Conservation (phyloP, 1,140 invertebrate species). For the Brachystomella parvula region DNA sequence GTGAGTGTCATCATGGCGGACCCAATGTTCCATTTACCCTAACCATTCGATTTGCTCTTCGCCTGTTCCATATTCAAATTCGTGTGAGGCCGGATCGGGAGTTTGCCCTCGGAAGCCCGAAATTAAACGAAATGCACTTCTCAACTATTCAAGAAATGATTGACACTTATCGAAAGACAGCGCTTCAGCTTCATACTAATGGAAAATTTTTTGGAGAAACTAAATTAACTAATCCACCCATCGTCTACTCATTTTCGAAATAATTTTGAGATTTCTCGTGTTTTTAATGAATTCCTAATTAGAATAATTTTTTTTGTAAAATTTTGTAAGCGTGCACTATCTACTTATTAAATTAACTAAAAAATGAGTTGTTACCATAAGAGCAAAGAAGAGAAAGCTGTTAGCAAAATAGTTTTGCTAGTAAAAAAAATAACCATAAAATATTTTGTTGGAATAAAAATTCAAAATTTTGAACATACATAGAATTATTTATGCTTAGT, state of each 20-base stretch:
- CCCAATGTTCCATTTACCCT: conserved; percentile 36
- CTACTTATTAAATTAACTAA: too few relatives aligned
- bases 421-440: too few relatives aligned
- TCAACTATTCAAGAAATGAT: conserved; percentile 29
- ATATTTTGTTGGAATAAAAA: too few relatives aligned
- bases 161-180: conserved; percentile 35
- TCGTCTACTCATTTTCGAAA: conserved; percentile 36
- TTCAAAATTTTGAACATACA: too few relatives aligned
- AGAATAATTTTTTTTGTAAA: too few relatives aligned
- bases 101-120: conserved; percentile 35
- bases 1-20: conserved; percentile 35
- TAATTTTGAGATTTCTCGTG: background rate
- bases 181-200: conserved; percentile 35
- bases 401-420: too few relatives aligned
- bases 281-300: too few relatives aligned
- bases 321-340: too few relatives aligned
- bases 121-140: conserved; percentile 38
- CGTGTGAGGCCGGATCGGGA: conserved; percentile 28
- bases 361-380: too few relatives aligned
- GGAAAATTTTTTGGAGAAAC: conserved; percentile 38
- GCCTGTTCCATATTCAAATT: conserved; percentile 38
- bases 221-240: conserved; percentile 36
- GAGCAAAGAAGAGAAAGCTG: too few relatives aligned
- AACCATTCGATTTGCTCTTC: conserved; percentile 31
- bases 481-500: too few relatives aligned